Evolutionary conservation across 30 jellyfish, hydroid and myxozoan species (phyloP).

Genomic region (Calvadosia cruxmelitensis): DNA sequence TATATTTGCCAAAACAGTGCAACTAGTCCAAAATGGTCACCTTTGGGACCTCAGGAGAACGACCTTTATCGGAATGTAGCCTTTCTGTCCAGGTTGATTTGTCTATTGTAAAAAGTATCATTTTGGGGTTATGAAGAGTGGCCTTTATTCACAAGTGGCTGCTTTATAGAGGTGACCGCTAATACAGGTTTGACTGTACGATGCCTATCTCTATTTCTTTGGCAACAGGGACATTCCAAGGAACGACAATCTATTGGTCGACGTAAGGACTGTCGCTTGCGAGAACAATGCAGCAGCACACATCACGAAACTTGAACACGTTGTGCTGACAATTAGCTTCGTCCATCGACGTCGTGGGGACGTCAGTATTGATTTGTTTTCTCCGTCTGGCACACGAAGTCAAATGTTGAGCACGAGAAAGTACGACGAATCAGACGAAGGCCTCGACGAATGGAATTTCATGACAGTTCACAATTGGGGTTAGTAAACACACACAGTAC

Average conservation of each 20-base stretch:
- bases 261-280: constrained; percentile 93
- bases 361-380: constrained; percentile 83
- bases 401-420: constrained; percentile 97
- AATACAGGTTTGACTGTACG: no score
- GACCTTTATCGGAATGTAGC: neutral
- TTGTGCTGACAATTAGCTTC: constrained; percentile 90
- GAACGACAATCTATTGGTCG: constrained; percentile 53
- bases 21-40: neutral
- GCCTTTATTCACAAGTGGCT: no score
- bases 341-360: constrained; percentile 96
- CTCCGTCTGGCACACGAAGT: constrained; percentile 94
- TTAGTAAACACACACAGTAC: constrained; percentile 13
- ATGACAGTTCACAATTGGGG: constrained; percentile 99
- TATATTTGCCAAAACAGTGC: neutral
- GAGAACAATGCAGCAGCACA: constrained; percentile 57
- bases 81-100: no score
- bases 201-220: neutral
- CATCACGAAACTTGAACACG: constrained; percentile 88
- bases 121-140: no score
- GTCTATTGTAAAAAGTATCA: no score
- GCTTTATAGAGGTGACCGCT: no score
- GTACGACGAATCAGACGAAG: constrained; percentile 96
- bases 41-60: neutral
- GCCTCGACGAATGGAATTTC: constrained; percentile 99
- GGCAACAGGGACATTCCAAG: constrained; percentile 77